Percentiles rank a stretch among this genome's conserved stretches.
phyloP scores from a whole-genome alignment of 2,888 invertebrate genomes.

The Lasioglossum villosulum region DNA sequence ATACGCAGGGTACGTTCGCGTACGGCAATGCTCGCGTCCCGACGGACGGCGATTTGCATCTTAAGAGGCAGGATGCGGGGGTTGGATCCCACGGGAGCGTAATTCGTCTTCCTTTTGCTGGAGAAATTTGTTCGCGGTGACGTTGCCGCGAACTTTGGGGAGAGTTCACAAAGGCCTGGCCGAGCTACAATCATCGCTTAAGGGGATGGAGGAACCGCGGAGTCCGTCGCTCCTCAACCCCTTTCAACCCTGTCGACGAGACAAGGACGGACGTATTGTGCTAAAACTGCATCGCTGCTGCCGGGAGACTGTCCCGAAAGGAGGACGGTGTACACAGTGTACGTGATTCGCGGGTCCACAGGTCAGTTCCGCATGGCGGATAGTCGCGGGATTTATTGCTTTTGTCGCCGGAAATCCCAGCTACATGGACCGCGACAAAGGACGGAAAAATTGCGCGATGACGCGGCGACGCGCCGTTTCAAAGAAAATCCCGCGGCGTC shows the following conservation, averaged over 20 bases:
- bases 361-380: slow-evolving; percentile 56
- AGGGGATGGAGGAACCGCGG: slow-evolving; percentile 8
- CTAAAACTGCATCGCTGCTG: slow-evolving; percentile 40
- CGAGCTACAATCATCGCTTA: slow-evolving; percentile 40
- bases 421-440: slow-evolving; percentile 40
- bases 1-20: background rate
- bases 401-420: slow-evolving; percentile 45
- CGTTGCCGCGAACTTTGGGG: slow-evolving; percentile 52
- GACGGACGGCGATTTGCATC: slow-evolving; percentile 43
- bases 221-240: background rate
- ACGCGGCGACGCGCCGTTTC: slow-evolving; percentile 21
- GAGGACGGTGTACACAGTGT: slow-evolving; percentile 10
- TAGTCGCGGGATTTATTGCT: slow-evolving; percentile 57
- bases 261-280: slow-evolving; percentile 54
- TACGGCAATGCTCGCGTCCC: background rate
- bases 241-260: slow-evolving; percentile 4
- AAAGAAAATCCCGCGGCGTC: slow-evolving; percentile 24
- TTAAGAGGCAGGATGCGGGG: slow-evolving; percentile 17
- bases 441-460: slow-evolving; percentile 55
- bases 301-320: slow-evolving; percentile 17
- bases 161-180: slow-evolving; percentile 47
- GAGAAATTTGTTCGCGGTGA: slow-evolving; percentile 60
- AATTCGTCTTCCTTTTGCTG: slow-evolving; percentile 58
- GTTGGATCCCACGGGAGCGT: slow-evolving; percentile 39
- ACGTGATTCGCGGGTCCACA: slow-evolving; percentile 22